Conservation (phyloP, 2,797 vertebrate species). For the Eremophila alpestris region DNA sequence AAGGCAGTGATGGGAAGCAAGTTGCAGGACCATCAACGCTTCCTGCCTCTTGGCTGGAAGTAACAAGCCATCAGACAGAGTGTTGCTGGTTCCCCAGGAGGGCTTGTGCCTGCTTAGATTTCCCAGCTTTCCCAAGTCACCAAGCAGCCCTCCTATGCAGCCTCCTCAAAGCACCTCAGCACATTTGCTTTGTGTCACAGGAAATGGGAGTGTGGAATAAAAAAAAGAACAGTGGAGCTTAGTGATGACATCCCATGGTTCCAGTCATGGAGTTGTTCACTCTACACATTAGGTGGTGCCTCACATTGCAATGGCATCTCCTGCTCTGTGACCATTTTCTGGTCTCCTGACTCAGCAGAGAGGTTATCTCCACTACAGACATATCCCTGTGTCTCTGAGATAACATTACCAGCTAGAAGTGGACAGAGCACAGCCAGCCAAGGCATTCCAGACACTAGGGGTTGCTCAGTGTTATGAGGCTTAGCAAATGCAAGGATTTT, state of each 20-base stretch:
- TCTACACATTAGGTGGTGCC: neutral
- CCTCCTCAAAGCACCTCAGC: neutral
- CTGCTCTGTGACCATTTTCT: neutral
- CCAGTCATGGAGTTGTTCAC: neutral
- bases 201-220: neutral
- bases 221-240: neutral
- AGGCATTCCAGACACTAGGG: neutral
- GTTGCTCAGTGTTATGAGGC: neutral
- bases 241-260: neutral
- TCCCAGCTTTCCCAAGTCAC: neutral
- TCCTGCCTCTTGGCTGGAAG: neutral
- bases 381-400: neutral
- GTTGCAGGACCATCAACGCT: no score
- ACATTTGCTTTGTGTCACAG: neutral
- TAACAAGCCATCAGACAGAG: neutral
- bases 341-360: neutral
- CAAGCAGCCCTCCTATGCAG: neutral
- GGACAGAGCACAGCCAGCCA: neutral
- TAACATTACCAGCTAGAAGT: neutral
- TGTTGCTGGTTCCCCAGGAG: rapidly evolving
- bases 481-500: neutral
- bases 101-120: neutral
- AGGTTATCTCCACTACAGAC: neutral
- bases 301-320: neutral
- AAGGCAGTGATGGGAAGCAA: neutral